A percentile compares a stretch with the other conserved stretches of the same genome.
phyloP scores from a whole-genome alignment of 2,888 invertebrate genomes.

The Ormia ochracea region DNA sequence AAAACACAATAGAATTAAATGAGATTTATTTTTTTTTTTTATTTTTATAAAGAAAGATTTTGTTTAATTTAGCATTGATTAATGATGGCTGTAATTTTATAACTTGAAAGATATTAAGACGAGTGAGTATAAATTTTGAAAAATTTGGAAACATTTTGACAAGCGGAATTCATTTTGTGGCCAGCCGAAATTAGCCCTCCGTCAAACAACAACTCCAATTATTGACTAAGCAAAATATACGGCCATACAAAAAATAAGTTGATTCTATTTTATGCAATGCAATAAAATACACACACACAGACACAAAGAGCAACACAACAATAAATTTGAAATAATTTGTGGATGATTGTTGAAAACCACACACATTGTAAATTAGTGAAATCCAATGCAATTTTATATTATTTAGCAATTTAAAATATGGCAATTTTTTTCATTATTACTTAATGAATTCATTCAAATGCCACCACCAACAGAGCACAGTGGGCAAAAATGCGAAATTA shows the following conservation, averaged over 20 bases:
- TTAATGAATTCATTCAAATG: conserved; percentile 31
- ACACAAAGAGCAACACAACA: background rate
- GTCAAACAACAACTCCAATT: too few species aligned
- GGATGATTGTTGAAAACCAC: conserved; percentile 6
- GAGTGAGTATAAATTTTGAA: too few species aligned
- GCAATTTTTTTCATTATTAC: background rate
- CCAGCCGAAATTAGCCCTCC: too few species aligned
- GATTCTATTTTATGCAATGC: background rate
- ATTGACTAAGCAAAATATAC: too few species aligned
- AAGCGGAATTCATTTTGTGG: too few species aligned
- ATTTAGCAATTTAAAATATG: conserved; percentile 2
- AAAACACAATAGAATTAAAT: background rate
- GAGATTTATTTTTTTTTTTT: background rate
- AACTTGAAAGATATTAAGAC: background rate
- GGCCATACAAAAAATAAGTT: too few species aligned
- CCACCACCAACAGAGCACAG: conserved; percentile 5
- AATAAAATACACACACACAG: background rate
- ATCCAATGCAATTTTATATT: conserved; percentile 17
- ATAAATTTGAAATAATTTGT: conserved; percentile 8
- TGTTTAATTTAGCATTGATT: conserved; percentile 9
- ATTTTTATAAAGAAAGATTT: background rate
- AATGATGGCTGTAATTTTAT: background rate
- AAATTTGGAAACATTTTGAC: too few species aligned
- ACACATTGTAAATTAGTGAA: conserved; percentile 26
- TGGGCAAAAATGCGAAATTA: too few species aligned